Base-by-base conservation (phyloP, 2,888 invertebrate species). In the Liposcelis brunnea region DNA sequence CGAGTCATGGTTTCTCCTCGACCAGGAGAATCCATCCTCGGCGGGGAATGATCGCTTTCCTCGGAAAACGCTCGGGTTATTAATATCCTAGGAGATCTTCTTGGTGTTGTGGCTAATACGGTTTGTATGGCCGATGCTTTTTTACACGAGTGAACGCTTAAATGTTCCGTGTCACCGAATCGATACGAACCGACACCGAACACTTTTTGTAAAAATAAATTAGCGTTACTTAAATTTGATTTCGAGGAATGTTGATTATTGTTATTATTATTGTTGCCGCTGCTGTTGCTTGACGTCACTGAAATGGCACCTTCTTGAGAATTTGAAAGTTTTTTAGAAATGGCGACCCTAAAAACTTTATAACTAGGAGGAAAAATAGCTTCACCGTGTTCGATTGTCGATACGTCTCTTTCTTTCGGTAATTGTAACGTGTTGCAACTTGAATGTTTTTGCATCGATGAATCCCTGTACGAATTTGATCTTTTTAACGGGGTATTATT, bases 11-110 rank as follows among this genome's bases (percentile, higher is more conserved):
- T 51, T 15, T 60, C 61, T 7, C 15, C 7, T n/a, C 19, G 15
- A 7, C 46, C 45, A 5, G 57, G 55, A 6, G 56, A 53, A 16
- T 55, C 53, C 26, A 26, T 26, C 8, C 26, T 26, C 14, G 51
- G 49, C 42, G 52, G 46, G 48, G 45, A 49, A 33, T 47, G 49
- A 49, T 77, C 78, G 54, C 75, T 76, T 55, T 80, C 80, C 55
- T 80, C 79, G 14, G 79, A 80, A 66, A 74, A 75, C 2, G 80
- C 79, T 42, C 79, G 65, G 1, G 80, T 80, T 51, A 81, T 80
- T 7, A 79, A 70, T 46, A 80, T 80, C 45, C 75, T 68, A 1
- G 81, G 80, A 6, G 79, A 79, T 49, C 71, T 68, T 19, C 67
- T 63, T 3, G 64, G 59, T 31, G 50, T 46, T 14, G 50, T 42